phyloP scores from a whole-genome alignment of 1,140 invertebrate species.

The Ips nitidus region DNA sequence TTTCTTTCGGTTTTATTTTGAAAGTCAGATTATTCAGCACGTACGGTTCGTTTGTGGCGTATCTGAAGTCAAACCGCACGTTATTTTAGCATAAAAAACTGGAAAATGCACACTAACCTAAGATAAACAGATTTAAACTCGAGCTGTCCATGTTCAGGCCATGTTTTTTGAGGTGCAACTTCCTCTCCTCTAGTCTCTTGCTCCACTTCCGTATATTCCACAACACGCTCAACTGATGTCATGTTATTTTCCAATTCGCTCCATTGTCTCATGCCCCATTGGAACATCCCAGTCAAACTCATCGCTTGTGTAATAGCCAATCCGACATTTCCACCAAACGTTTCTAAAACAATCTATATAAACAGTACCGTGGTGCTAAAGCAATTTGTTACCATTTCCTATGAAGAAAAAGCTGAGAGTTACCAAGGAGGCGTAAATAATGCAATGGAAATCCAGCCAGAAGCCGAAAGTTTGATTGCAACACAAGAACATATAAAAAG shows the following conservation, averaged over 20 bases:
- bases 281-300: conserved; percentile 64
- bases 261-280: conserved; percentile 75
- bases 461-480: conserved; percentile 71
- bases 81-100: background rate
- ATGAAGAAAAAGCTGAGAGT: conserved; percentile 71
- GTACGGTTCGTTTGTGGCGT: conserved; percentile 53
- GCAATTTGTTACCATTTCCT: conserved; percentile 53
- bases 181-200: conserved; percentile 35
- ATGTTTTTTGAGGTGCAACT: conserved; percentile 58
- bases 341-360: conserved; percentile 46
- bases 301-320: conserved; percentile 61
- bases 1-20: conserved; percentile 60
- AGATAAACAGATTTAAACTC: conserved; percentile 75
- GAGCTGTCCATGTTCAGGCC: conserved; percentile 64
- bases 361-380: background rate
- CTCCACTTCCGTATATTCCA: conserved; percentile 46
- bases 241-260: conserved; percentile 71
- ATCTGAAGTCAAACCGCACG: conserved; percentile 60
- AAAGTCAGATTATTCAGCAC: conserved; percentile 62
- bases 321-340: conserved; percentile 57
- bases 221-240: conserved; percentile 66
- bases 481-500: conserved; percentile 65
- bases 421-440: conserved; percentile 70
- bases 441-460: conserved; percentile 76
- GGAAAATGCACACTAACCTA: conserved; percentile 5